Percentiles rank a stretch among this genome's conserved stretches.
These are phyloP conservation scores for Lottia scabra DNA, from an alignment of 2,888 invertebrate species.

Conservation along the genomic window DNA sequence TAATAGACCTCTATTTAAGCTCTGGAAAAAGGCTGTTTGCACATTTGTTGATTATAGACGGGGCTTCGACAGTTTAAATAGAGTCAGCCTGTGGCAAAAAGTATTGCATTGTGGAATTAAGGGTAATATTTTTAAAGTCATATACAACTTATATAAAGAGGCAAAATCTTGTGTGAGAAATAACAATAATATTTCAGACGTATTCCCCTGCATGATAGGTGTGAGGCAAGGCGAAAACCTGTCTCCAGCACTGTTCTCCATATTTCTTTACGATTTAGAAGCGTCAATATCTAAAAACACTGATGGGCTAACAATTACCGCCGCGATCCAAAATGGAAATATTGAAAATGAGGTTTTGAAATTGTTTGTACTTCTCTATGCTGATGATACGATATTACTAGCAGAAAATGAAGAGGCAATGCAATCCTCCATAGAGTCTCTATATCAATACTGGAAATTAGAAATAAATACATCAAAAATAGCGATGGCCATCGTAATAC, in stretches of 20 bases:
- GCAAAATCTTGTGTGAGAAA: not conserved
- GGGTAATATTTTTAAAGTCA: constrained; percentile 1
- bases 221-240: not conserved
- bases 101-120: not conserved
- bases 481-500: no score
- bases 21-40: constrained; percentile 7
- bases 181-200: not conserved
- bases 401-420: constrained; percentile 15
- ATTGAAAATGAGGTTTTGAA: not conserved
- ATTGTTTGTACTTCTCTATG: constrained; percentile 22
- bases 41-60: constrained; percentile 1
- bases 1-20: constrained; percentile 7
- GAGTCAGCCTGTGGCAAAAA: constrained; percentile 16
- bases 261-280: no score
- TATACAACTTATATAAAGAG: not conserved
- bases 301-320: no score
- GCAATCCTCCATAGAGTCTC: constrained; percentile 11
- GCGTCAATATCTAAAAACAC: not conserved
- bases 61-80: constrained; percentile 16
- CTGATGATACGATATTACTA: constrained; percentile 25
- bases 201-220: not conserved
- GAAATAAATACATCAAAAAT: constrained; percentile 23
- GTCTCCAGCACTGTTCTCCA: no score
- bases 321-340: not conserved
- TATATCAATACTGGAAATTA: constrained; percentile 21